phyloP scores from a whole-genome alignment of 1,140 invertebrate genomes.

The Lepidotrigona ventralis region DNA sequence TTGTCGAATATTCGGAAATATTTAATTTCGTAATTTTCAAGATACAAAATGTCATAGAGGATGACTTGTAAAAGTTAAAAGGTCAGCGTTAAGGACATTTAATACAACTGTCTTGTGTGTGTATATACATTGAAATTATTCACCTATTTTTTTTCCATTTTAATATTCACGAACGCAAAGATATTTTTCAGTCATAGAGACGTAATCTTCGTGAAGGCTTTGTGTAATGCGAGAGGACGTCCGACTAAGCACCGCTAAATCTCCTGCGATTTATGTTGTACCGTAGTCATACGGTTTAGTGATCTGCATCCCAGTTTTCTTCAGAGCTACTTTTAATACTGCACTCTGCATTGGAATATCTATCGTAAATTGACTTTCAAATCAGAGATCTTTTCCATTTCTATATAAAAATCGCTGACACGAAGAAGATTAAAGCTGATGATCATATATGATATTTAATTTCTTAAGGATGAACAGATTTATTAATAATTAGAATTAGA shows the following conservation, averaged over 20 bases:
- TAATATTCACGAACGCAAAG: background rate
- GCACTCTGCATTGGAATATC: background rate
- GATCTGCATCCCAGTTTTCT: background rate
- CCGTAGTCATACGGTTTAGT: background rate
- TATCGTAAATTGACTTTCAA: background rate
- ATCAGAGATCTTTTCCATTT: background rate
- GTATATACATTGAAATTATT: background rate
- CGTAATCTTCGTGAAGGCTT: background rate
- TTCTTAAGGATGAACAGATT: no score
- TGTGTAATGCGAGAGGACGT: background rate
- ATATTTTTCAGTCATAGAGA: background rate
- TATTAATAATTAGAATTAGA: no score
- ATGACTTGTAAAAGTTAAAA: no score
- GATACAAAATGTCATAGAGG: no score
- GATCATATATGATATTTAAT: no score
- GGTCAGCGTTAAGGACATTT: no score
- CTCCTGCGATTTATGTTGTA: conserved; percentile 14
- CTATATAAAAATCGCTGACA: no score
- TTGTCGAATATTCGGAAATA: no score
- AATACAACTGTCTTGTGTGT: no score
- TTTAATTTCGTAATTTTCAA: no score
- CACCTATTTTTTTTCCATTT: background rate
- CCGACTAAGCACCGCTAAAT: conserved; percentile 14
- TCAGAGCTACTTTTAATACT: background rate
- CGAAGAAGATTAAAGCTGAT: no score